A percentile compares a stretch with the other conserved stretches of the same genome.
Conservation (phyloP, 1,140 invertebrate genomes). For the Eurytemora carolleeae region DNA sequence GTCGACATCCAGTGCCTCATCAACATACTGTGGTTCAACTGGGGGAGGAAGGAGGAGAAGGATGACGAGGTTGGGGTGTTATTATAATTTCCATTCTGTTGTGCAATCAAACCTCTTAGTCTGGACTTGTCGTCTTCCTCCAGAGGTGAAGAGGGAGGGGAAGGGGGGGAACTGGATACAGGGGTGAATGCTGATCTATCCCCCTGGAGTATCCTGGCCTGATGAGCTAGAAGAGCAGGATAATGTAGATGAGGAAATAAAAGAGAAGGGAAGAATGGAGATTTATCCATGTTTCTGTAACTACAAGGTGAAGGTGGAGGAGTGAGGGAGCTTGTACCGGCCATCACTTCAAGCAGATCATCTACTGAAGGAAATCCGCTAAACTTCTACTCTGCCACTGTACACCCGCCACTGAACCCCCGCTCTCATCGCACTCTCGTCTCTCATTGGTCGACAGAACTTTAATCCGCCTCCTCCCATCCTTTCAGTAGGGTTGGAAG, state of each 20-base stretch:
- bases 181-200: neutral
- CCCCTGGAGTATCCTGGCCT: neutral
- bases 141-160: neutral
- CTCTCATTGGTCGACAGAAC: too few relatives aligned
- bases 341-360: too few relatives aligned
- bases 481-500: too few relatives aligned
- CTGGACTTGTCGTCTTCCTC: neutral
- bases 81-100: too few relatives aligned
- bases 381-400: too few relatives aligned
- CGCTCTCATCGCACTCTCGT: too few relatives aligned
- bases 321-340: too few relatives aligned
- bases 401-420: too few relatives aligned
- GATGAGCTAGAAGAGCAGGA: neutral
- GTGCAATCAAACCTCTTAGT: neutral
- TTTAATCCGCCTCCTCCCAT: too few relatives aligned
- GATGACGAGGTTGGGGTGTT: neutral
- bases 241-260: neutral
- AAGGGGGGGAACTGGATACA: neutral
- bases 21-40: neutral
- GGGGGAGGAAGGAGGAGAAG: neutral
- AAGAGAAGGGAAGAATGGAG: neutral
- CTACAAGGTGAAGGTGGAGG: too few relatives aligned
- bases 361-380: too few relatives aligned
- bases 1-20: neutral
- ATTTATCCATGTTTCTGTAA: too few relatives aligned